These are phyloP conservation scores for Drosophila gaucha DNA, from an alignment of 2,888 invertebrate genomes.

Conservation along the genomic window DNA sequence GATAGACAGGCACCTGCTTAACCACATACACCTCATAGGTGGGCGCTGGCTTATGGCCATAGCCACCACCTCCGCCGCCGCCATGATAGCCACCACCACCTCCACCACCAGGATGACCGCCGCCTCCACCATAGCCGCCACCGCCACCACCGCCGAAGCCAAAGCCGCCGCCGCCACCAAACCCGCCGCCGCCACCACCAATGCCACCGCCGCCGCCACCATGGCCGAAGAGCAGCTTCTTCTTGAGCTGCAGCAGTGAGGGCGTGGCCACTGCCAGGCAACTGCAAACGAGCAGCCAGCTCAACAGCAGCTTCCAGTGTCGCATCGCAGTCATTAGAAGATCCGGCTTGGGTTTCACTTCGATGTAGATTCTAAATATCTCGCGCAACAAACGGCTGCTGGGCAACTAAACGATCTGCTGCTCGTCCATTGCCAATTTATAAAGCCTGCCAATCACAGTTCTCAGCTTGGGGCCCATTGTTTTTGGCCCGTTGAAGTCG, in stretches of 20 bases:
- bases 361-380: background rate
- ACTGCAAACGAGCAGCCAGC: slow-evolving; percentile 48
- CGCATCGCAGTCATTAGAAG: slow-evolving; percentile 31
- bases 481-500: slow-evolving; percentile 37
- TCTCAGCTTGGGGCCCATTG: slow-evolving; percentile 48
- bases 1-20: slow-evolving; percentile 21
- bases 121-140: slow-evolving; percentile 21
- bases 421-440: slow-evolving; percentile 45
- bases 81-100: slow-evolving; percentile 30
- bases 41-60: slow-evolving; percentile 23
- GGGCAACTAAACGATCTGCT: slow-evolving; percentile 46
- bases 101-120: slow-evolving; percentile 1
- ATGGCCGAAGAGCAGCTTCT: slow-evolving; percentile 58
- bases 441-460: slow-evolving; percentile 34
- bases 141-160: slow-evolving; percentile 36
- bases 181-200: slow-evolving; percentile 28
- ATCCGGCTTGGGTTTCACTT: slow-evolving; percentile 17
- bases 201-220: slow-evolving; percentile 36
- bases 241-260: slow-evolving; percentile 54
- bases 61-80: slow-evolving; percentile 38
- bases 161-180: slow-evolving; percentile 34
- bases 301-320: slow-evolving; percentile 25
- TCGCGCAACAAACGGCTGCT: slow-evolving; percentile 9
- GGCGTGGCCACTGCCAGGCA: slow-evolving; percentile 53
- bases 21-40: slow-evolving; percentile 39